Evolutionary conservation across 2,888 invertebrate genomes (phyloP).

Genomic region (Sarcophaga rosellei): DNA sequence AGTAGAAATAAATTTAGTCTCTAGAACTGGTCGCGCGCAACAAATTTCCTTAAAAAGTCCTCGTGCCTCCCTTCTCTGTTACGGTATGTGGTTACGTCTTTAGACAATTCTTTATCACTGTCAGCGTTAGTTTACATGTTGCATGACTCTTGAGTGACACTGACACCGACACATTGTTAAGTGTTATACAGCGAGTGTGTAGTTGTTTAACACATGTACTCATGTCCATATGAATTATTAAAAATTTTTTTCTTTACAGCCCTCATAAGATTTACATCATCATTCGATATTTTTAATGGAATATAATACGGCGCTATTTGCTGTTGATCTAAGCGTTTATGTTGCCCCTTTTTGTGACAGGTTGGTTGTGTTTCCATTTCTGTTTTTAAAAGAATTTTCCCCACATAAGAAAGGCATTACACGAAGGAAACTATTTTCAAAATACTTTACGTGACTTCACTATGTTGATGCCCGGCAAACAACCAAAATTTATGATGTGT

Average conservation of each 20-base stretch:
- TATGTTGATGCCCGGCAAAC: no score
- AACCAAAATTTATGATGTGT: slow-evolving; percentile 45
- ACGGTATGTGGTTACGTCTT: background rate
- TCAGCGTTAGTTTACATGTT: slow-evolving; percentile 25
- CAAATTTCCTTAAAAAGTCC: no score
- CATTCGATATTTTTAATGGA: background rate
- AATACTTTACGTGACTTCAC: no score
- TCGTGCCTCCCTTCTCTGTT: no score
- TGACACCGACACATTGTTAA: slow-evolving; percentile 61
- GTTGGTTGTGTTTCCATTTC: slow-evolving; percentile 32
- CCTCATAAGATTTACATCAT: background rate
- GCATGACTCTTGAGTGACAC: slow-evolving; percentile 57
- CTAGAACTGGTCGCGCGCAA: no score
- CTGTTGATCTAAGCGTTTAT: background rate
- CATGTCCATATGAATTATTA: slow-evolving; percentile 48
- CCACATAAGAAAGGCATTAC: no score
- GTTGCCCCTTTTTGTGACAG: slow-evolving; percentile 46
- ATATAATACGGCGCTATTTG: slow-evolving; percentile 56
- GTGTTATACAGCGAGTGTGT: background rate
- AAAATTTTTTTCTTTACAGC: background rate
- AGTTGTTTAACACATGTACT: slow-evolving; percentile 48
- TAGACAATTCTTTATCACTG: background rate
- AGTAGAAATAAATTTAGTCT: no score
- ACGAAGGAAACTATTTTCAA: no score
- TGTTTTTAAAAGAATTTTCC: no score